A percentile compares a stretch with the other conserved stretches of the same genome.
These are phyloP conservation scores for Acleris cristana DNA, from an alignment of 2,888 invertebrate genomes.

Conservation along the genomic window DNA sequence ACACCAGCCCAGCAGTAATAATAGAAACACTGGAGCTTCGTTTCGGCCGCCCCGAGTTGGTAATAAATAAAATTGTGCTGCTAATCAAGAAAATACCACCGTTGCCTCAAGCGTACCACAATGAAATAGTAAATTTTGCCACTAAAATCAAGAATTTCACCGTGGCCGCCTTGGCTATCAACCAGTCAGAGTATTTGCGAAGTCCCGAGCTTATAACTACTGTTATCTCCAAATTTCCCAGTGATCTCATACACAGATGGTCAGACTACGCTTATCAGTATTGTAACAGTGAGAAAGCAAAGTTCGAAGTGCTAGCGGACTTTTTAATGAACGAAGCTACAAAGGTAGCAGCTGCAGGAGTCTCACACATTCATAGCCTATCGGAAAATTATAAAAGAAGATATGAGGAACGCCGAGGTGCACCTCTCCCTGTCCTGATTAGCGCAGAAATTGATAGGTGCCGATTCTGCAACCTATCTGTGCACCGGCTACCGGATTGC, in stretches of 20 bases:
- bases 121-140: background rate
- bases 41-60: background rate
- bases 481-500: no score
- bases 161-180: background rate
- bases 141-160: background rate
- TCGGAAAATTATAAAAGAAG: no score
- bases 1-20: no score
- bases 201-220: background rate
- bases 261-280: no score
- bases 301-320: background rate
- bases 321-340: background rate
- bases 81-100: background rate
- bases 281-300: background rate
- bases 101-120: background rate
- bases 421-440: no score
- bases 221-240: background rate
- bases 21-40: no score
- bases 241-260: background rate
- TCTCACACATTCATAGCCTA: background rate
- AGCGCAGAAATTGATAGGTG: no score
- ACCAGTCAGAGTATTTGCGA: background rate
- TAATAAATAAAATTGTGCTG: background rate
- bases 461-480: no score
- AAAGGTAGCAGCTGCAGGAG: background rate
- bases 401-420: no score